A percentile compares a stretch with the other conserved stretches of the same genome.
phyloP scores from a whole-genome alignment of 1,140 invertebrate genomes.

The Melipona quadrifasciata region DNA sequence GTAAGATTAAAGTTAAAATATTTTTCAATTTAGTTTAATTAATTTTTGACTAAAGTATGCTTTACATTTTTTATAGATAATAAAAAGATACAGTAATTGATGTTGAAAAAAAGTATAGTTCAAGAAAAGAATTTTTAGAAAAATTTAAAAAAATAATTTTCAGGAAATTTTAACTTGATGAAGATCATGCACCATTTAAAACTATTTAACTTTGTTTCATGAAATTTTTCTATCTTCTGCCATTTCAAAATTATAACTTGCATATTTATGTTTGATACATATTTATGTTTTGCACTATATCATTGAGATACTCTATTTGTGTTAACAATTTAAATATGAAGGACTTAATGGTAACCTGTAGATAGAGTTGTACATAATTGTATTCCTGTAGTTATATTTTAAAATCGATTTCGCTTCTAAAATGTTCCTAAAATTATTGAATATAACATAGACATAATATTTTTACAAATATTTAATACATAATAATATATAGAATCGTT shows the following conservation, averaged over 20 bases:
- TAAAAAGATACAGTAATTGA: neutral
- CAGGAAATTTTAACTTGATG: neutral
- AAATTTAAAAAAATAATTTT: neutral
- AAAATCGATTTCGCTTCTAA: constrained; percentile 11
- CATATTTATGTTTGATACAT: neutral
- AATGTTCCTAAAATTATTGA: constrained; percentile 27
- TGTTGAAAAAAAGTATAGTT: neutral
- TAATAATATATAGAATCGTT: constrained; percentile 40
- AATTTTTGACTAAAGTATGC: neutral
- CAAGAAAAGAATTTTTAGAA: neutral
- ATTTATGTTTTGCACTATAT: neutral
- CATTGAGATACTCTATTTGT: constrained; percentile 11
- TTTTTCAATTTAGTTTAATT: neutral
- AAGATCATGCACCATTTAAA: neutral
- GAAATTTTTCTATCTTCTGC: neutral
- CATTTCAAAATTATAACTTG: neutral
- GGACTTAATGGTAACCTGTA: constrained; percentile 29
- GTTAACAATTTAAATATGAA: constrained; percentile 41
- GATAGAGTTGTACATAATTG: neutral
- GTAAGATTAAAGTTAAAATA: neutral
- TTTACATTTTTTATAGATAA: neutral
- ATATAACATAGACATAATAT: constrained; percentile 33
- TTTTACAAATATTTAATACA: constrained; percentile 65
- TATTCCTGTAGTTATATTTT: constrained; percentile 12
- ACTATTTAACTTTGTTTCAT: neutral